phyloP scores from a whole-genome alignment of 1,140 invertebrate genomes.

The Ditylenchus dipsaci region DNA sequence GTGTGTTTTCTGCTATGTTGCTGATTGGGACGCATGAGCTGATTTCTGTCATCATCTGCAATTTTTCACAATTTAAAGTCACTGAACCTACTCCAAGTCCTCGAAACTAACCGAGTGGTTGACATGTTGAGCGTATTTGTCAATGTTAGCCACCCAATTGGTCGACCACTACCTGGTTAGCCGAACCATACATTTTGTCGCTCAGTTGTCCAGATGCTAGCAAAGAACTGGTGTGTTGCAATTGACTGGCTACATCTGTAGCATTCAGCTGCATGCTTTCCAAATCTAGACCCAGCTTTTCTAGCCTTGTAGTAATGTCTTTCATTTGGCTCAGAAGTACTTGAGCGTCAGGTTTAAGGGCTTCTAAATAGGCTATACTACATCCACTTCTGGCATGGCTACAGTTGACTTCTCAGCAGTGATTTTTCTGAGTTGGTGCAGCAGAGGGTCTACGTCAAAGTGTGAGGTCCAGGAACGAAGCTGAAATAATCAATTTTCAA shows the following conservation, averaged over 20 bases:
- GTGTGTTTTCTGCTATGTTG: constrained; percentile 23
- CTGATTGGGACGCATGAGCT: constrained; percentile 47
- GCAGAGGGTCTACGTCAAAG: constrained; percentile 1
- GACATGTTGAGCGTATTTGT: constrained; percentile 15
- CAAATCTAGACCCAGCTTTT: not conserved
- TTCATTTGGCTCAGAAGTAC: not conserved
- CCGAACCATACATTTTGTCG: not conserved
- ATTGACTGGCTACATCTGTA: not conserved
- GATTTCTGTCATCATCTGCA: constrained; percentile 50
- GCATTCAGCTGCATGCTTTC: constrained; percentile 1
- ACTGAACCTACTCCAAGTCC: too few species aligned
- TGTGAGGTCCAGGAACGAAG: not conserved
- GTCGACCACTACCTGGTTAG: not conserved
- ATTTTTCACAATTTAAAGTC: constrained; percentile 3
- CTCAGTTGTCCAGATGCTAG: not conserved
- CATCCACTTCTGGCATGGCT: not conserved
- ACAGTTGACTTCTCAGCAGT: not conserved
- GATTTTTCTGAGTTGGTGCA: constrained; percentile 8
- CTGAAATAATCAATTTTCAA: constrained; percentile 1
- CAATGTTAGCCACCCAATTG: not conserved
- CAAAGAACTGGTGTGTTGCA: constrained; percentile 1
- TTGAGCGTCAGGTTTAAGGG: not conserved
- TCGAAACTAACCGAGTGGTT: constrained; percentile 18
- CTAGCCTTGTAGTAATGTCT: not conserved
- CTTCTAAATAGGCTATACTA: not conserved